Conservation (phyloP, 2,888 invertebrate species). For the Diplazon laetatorius region DNA sequence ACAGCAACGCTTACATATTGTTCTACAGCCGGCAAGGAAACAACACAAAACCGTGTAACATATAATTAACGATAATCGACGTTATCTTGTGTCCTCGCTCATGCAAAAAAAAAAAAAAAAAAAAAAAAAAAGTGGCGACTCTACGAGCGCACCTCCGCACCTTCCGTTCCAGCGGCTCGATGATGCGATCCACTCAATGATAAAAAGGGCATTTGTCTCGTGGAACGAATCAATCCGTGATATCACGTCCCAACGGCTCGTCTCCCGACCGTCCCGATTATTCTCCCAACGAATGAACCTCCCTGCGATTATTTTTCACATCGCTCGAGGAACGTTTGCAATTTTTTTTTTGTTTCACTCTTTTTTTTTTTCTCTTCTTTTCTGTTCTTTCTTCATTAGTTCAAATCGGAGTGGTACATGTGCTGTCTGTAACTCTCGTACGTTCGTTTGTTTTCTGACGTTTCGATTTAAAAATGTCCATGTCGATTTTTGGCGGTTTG, state of each 20-base stretch:
- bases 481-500: background rate
- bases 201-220: slow-evolving; percentile 33
- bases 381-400: too few species aligned
- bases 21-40: slow-evolving; percentile 86
- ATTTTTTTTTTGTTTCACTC: slow-evolving; percentile 6
- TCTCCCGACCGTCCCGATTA: background rate
- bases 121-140: slow-evolving; percentile 29
- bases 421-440: background rate
- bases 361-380: too few species aligned
- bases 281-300: background rate
- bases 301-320: background rate
- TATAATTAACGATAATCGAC: slow-evolving; percentile 69
- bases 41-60: slow-evolving; percentile 80
- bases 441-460: slow-evolving; percentile 1
- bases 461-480: slow-evolving; percentile 12
- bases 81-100: slow-evolving; percentile 26
- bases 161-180: slow-evolving; percentile 47
- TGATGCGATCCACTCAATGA: slow-evolving; percentile 5
- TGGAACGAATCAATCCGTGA: slow-evolving; percentile 17
- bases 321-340: background rate
- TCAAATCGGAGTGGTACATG: background rate
- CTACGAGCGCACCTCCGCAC: slow-evolving; percentile 33
- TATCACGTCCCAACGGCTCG: slow-evolving; percentile 25
- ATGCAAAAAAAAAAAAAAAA: background rate
- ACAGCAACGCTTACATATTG: slow-evolving; percentile 86